Evolutionary conservation across 2,113 vertebrate species (phyloP).

Genomic region (Lampris megalopsis): DNA sequence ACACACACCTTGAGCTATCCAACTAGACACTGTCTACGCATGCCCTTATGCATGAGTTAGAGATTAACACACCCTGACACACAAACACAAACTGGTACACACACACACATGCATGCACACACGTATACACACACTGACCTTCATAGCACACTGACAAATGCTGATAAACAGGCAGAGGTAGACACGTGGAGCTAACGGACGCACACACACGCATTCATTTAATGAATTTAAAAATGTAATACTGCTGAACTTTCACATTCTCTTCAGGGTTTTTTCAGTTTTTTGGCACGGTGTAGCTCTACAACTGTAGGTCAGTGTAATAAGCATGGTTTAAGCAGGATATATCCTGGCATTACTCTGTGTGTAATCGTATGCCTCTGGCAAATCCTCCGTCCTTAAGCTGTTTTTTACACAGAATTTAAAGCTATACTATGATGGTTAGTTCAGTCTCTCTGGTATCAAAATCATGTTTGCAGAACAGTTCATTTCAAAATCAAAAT

Average conservation of each 20-base stretch:
- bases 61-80: slow-evolving; percentile 40
- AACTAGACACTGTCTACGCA: background rate
- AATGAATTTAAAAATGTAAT: background rate
- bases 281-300: slow-evolving; percentile 30
- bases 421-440: slow-evolving; percentile 28
- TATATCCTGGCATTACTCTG: slow-evolving; percentile 59
- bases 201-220: background rate
- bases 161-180: background rate
- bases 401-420: slow-evolving; percentile 51
- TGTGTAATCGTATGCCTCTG: slow-evolving; percentile 62
- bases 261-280: slow-evolving; percentile 28
- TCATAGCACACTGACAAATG: background rate
- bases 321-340: slow-evolving; percentile 53
- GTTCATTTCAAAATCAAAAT: background rate
- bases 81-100: background rate
- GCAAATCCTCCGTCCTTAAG: slow-evolving; percentile 64
- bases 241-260: slow-evolving; percentile 20
- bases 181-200: background rate
- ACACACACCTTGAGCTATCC: background rate
- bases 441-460: slow-evolving; percentile 5
- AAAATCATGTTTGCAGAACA: background rate
- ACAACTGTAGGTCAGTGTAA: slow-evolving; percentile 58
- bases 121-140: background rate
- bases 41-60: background rate
- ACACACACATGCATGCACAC: background rate